Evolutionary conservation across 2,797 vertebrate species (phyloP).

Genomic region (Enteromius mattozi): DNA sequence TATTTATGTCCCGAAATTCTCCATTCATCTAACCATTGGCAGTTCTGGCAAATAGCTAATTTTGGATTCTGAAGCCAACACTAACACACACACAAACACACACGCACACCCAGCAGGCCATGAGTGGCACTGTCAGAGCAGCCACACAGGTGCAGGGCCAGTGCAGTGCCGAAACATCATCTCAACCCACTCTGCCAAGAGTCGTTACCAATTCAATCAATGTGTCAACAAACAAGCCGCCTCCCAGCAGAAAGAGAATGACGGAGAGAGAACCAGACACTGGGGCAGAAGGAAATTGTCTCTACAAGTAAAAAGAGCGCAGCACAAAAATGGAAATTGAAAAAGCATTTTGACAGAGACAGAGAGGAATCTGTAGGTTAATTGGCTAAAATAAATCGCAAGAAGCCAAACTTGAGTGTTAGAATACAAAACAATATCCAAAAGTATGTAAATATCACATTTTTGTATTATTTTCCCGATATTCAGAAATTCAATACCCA

Average conservation of each 20-base stretch:
- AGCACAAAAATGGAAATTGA: conserved; percentile 45
- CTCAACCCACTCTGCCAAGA: conserved; percentile 63
- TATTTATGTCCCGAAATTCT: background rate
- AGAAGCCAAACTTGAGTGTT: background rate
- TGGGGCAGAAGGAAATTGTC: background rate
- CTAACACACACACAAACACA: conserved; percentile 39
- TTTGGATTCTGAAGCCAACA: conserved; percentile 31
- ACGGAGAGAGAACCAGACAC: background rate
- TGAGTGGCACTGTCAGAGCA: conserved; percentile 7
- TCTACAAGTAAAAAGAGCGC: conserved; percentile 6
- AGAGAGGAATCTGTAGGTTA: background rate
- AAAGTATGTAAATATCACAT: background rate
- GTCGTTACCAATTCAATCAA: conserved; percentile 77
- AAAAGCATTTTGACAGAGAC: background rate
- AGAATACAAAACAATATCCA: background rate
- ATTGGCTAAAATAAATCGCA: background rate
- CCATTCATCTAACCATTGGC: background rate
- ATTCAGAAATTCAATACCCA: background rate
- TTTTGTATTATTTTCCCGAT: background rate
- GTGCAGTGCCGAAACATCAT: conserved; percentile 68
- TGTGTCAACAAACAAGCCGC: conserved; percentile 69
- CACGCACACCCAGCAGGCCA: background rate
- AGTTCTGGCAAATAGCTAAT: background rate
- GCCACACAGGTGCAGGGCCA: conserved; percentile 25
- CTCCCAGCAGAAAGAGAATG: conserved; percentile 25